Evolutionary conservation across 2,113 vertebrate species (phyloP), one percentile per base, ranked within the genome.

Genomic region (Monarcha castaneiventris): DNA sequence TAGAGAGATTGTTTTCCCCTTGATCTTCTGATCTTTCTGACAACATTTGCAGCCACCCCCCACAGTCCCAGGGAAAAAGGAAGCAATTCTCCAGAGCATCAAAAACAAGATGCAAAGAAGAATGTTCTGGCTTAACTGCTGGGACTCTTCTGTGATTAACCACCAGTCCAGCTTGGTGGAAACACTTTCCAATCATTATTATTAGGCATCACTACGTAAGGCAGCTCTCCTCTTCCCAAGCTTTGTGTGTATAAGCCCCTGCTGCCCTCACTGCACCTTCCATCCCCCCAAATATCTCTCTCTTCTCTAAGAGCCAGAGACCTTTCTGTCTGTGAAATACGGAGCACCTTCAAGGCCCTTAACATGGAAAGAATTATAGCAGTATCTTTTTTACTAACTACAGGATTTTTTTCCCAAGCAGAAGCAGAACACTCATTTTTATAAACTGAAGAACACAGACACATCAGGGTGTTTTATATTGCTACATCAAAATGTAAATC

Each of bases 361-460:
- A 63, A 64, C 35, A 23, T 2, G 4, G 23, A 72, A 63, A 4
- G 44, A 88, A 73, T 44, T 35, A 33, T 3, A 58, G 39, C 25
- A 86, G 18, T 10, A 71, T 68, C 15, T 23, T 73, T 69, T 77
- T 44, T 29, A 69, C 9, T 44, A 44, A 64, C 16, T 66, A 54
- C 3, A 16, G 10, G 22, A 0, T 0, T 17, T 64, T 52, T 46
- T 8, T 48, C 3, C 43, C 8, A 0, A 21, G 21, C 22, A 55
- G 48, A 86, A 72, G 13, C 33, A 75, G 44, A 72, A 3, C 6
- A 44, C 2, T 51, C 2, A 11, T 43, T 78, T 81, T 74, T 71
- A 63, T 29, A 52, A 64, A 33, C 13, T 48, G 25, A 84, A 78
- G 29, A 67, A 43, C 48, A 84, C 8, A 46, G 33, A 29, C 10